Percentiles rank a stretch among this genome's conserved stretches.
These are phyloP conservation scores for Leptopilina drosophilae DNA, from an alignment of 2,888 invertebrate species.

Conservation along the genomic window DNA sequence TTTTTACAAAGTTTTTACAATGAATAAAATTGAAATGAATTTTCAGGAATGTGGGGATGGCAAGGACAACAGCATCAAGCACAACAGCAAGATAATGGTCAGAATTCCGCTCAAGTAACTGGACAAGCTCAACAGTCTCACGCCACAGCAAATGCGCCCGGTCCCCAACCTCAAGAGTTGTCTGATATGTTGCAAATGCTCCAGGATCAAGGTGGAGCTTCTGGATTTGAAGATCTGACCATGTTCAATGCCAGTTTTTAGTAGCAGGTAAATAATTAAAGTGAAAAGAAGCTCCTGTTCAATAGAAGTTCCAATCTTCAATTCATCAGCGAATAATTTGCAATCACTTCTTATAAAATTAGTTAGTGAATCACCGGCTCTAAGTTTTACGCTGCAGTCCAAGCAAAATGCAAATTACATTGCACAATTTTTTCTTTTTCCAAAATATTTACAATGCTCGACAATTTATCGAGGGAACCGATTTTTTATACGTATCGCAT, in stretches of 20 bases:
- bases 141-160: conserved; percentile 78
- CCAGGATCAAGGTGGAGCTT: conserved; percentile 87
- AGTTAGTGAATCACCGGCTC: conserved; percentile 34
- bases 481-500: conserved; percentile 39
- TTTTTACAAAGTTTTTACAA: too few species aligned
- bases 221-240: conserved; percentile 92
- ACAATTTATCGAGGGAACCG: conserved; percentile 42
- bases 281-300: conserved; percentile 13
- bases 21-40: not conserved
- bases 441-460: conserved; percentile 41
- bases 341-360: conserved; percentile 26
- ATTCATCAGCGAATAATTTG: conserved; percentile 40
- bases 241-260: conserved; percentile 93
- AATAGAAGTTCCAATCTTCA: conserved; percentile 35
- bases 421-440: conserved; percentile 39
- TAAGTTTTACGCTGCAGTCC: conserved; percentile 27
- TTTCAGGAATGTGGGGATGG: conserved; percentile 88
- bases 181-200: conserved; percentile 96
- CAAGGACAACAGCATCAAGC: conserved; percentile 77
- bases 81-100: conserved; percentile 71
- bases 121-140: conserved; percentile 71
- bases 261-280: conserved; percentile 72
- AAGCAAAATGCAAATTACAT: conserved; percentile 12
- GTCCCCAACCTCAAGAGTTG: conserved; percentile 87
- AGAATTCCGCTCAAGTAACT: conserved; percentile 70